Base-by-base conservation (phyloP, 2,888 invertebrate species). In the Lysandra coridon region DNA sequence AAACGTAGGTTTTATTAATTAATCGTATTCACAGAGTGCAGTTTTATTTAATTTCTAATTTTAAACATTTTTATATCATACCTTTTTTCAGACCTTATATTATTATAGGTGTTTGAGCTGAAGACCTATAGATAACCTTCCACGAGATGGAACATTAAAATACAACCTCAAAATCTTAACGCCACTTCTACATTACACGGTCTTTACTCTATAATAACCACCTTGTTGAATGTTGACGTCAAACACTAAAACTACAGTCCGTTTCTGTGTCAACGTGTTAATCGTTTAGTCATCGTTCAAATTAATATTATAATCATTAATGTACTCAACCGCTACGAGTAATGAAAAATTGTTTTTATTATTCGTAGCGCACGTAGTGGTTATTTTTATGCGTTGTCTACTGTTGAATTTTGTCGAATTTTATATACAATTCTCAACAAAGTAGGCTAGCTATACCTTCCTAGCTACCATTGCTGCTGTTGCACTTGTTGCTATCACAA, bases 191-290 rank as follows among this genome's bases (percentile, higher is more conserved):
- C 44, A 44, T 44, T 10, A 44, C 44, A 44, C 44, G 3, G 40
- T 40, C 40, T 40, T 5, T 2, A 37, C 37, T 40, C 40, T 40
- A 44, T 2, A 1, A 1, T 33, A 69, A 4, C 33, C 53, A 14
- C 14, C 14, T 53, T 57, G 17, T 57, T 17, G 17, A 4, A 14
- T 2, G 69, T 69, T 69, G 69, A 69, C 69, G 69, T 69, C 69
- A 37, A 33, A 33, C 69, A 69, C 33, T 30, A 10, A 30, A 64
- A 64, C 12, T 33, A 33, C 69, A 12, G 4, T 30, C 64, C 33
- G 69, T 6, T 17, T 69, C 69, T 69, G 69, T 33, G 69, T 69
- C 33, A 69, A 69, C 69, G 17, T 69, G 69, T 69, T 69, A 69
- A 33, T 69, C 14, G 33, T 69, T 69, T 33, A 33, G 33, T 33